Base-by-base conservation (phyloP, 2,797 vertebrate species). In the Anabas testudineus region DNA sequence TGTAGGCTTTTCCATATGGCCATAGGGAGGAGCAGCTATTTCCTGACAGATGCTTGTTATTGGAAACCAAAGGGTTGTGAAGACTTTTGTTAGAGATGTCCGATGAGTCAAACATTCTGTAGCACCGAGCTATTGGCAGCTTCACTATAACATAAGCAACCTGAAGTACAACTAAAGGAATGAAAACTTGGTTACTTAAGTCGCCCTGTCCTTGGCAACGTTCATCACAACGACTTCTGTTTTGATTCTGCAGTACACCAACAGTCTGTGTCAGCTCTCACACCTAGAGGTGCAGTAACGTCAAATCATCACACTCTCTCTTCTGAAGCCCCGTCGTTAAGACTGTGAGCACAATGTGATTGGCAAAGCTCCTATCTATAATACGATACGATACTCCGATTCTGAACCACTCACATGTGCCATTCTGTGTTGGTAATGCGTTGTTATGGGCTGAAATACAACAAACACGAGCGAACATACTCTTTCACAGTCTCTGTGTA, bases 401-500 rank as follows among this genome's bases (percentile, higher is more conserved):
- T 88, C 83, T 74, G 69, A 78, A 75, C 73, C 76, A 63, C 78
- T 72, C 66, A 78, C 60, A 71, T 54, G 66, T 83, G 68, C 64
- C 60, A 37, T 76, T 83, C 84, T 85, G 82, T 85, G 69, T 76
- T 86, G 71, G 76, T 75, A 86, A 90, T 81, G 74, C 68, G 83
- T 67, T 76, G 80, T 66, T 80, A 82, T 76, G 85, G 80, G 67
- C 83, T 80, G 82, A 74, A 77, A 78, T 90, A 87, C 80, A 85
- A 90, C 82, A 87, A 86, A 83, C 75, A 84, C 57, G 83, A 87
- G 86, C 72, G n/a, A 80, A 74, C 78, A 83, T 83, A 76, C 73
- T 72, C 84, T 86, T 77, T 68, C n/a, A 80, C 26, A 60, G 56
- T 83, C 72, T 75, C 67, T 74, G 82, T 76, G 60, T 55, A 83